Conservation (phyloP, 2,888 invertebrate genomes). For the Buathra laborator region DNA sequence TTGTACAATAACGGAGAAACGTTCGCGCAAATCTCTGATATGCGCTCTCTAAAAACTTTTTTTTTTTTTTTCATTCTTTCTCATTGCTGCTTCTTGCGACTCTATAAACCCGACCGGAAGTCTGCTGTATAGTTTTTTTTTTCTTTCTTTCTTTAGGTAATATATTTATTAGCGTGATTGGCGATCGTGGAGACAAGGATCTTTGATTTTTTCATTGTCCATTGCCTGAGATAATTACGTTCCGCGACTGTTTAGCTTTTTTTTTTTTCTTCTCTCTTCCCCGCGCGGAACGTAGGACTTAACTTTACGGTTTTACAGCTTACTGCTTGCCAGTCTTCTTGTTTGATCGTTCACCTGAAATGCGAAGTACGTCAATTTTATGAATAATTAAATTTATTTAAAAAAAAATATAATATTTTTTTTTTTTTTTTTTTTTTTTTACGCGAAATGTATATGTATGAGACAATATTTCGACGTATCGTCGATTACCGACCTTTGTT, state of each 20-base stretch:
- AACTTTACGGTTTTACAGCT: slow-evolving; percentile 31
- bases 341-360: slow-evolving; percentile 82
- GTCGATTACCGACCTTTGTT: slow-evolving; percentile 78
- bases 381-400: background rate
- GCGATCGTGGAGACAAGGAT: slow-evolving; percentile 59
- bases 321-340: slow-evolving; percentile 84
- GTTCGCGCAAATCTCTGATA: background rate
- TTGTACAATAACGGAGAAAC: slow-evolving; percentile 62
- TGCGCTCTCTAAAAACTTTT: slow-evolving; percentile 16
- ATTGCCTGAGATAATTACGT: slow-evolving; percentile 60
- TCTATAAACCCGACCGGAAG: slow-evolving; percentile 65
- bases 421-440: background rate
- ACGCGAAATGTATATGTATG: background rate
- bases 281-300: slow-evolving; percentile 56
- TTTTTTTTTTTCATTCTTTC: slow-evolving; percentile 22
- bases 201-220: slow-evolving; percentile 51
- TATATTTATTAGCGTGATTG: slow-evolving; percentile 45
- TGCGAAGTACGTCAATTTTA: slow-evolving; percentile 47
- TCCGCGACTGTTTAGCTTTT: slow-evolving; percentile 36
- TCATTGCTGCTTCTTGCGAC: slow-evolving; percentile 41
- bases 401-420: background rate
- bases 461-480: background rate
- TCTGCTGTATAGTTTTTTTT: slow-evolving; percentile 52
- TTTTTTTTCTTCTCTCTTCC: slow-evolving; percentile 39
- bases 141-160: slow-evolving; percentile 37